Conservation (phyloP, 2,888 invertebrate species). For the Amphipyra berbera region DNA sequence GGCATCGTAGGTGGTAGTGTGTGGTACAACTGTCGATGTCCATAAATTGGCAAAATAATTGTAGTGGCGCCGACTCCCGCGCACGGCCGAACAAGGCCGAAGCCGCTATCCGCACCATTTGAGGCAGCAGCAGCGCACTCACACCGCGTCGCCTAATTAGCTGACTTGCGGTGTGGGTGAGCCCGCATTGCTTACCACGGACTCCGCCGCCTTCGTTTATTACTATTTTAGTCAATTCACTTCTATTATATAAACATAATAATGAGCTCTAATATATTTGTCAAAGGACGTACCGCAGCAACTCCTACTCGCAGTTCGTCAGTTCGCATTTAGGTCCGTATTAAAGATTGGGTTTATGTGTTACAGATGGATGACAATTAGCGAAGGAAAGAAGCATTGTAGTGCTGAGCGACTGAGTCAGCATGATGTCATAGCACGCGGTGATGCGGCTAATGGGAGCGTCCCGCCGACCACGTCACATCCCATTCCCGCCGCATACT, state of each 20-base stretch:
- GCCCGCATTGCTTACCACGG: slow-evolving; percentile 73
- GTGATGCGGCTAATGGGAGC: slow-evolving; percentile 79
- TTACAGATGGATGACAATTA: slow-evolving; percentile 76
- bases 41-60: slow-evolving; percentile 74
- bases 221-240: slow-evolving; percentile 62
- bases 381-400: slow-evolving; percentile 68
- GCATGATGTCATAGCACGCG: slow-evolving; percentile 84
- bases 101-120: slow-evolving; percentile 81
- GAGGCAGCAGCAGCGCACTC: slow-evolving; percentile 75
- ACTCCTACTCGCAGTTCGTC: slow-evolving; percentile 25
- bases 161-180: slow-evolving; percentile 82
- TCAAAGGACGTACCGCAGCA: slow-evolving; percentile 38
- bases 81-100: slow-evolving; percentile 79
- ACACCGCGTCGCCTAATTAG: slow-evolving; percentile 83
- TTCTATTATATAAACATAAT: slow-evolving; percentile 58
- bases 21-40: slow-evolving; percentile 51
- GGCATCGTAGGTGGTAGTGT: slow-evolving; percentile 46
- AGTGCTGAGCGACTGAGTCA: slow-evolving; percentile 75
- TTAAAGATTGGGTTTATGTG: slow-evolving; percentile 61
- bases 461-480: slow-evolving; percentile 80
- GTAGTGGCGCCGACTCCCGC: slow-evolving; percentile 81
- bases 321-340: slow-evolving; percentile 32
- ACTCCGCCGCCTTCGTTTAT: slow-evolving; percentile 78
- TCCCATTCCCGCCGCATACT: slow-evolving; percentile 84
- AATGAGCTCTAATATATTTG: slow-evolving; percentile 66